Base-by-base conservation (phyloP, 1,140 invertebrate genomes). In the Leptinotarsa defecta region DNA sequence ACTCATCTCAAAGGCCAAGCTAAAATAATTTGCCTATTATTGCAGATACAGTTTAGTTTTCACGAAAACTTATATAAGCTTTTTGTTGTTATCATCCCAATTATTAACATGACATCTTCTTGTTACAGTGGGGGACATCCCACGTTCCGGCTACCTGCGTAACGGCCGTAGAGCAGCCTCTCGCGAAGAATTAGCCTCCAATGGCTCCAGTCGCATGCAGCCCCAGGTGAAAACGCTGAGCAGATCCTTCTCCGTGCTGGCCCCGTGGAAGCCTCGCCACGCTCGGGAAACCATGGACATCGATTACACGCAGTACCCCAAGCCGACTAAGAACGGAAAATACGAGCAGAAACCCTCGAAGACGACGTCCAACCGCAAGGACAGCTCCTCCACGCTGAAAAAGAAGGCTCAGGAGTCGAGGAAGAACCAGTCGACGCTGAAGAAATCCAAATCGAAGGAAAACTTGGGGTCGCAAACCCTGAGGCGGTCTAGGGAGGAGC, bases 231-330 rank as follows among this genome's bases (percentile, higher is more conserved):
- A 90, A 74, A 94, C 91, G 19, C 90, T 94, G n/a, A 93, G 93
- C 1, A 90, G 94, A 57, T 94, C 93, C 48, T 93, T 95, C 76
- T 94, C 93, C 4, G 91, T 95, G 62, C 88, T 95, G 75, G 93
- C 94, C 1, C 94, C 94, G 1, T 95, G 94, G 94, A 91, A 91
- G 73, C 94, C 94, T 1, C 89, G 91, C 62, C 90, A 93, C 80
- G 90, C 91, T 79, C 88, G 89, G 77, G 92, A 94, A 80, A 89
- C 89, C 68, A 91, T 92, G 83, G 93, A 94, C 85, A 92, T 95
- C 19, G 93, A 94, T 82, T 95, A 95, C 85, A 92, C 91, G 13
- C 92, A 93, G 81, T 89, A 90, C 83, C 89, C 89, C 43, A 88
- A 89, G 76, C 81, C 73, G 24, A 17, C 65, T 3, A 83, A 81